Percentiles rank a stretch among this genome's conserved stretches.
These are phyloP conservation scores for Mugil cephalus DNA, from an alignment of 2,113 vertebrate genomes.

Conservation along the genomic window DNA sequence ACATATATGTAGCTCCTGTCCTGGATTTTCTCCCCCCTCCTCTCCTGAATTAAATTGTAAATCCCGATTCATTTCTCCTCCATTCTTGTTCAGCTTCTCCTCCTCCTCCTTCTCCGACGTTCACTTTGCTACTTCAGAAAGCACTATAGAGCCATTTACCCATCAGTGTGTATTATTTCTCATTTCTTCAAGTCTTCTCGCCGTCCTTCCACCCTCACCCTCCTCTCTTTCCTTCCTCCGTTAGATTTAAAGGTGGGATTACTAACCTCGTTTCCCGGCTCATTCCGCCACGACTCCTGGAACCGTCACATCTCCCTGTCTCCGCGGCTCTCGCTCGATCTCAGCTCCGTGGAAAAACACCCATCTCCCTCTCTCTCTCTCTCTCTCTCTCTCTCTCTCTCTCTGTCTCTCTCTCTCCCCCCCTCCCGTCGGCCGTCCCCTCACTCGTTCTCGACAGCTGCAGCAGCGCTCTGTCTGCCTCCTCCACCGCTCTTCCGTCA, in stretches of 20 bases:
- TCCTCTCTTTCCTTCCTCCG: neutral
- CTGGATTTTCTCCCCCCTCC: neutral
- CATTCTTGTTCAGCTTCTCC: too few relatives aligned
- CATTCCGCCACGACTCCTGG: constrained; percentile 62
- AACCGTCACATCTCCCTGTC: constrained; percentile 67
- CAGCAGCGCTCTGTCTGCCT: constrained; percentile 76
- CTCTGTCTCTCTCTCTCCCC: constrained; percentile 44
- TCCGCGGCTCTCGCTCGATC: constrained; percentile 54
- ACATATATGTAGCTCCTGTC: constrained; percentile 19
- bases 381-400: constrained; percentile 32
- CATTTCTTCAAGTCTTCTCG: constrained; percentile 12
- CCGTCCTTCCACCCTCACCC: constrained; percentile 25
- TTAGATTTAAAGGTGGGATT: constrained; percentile 59
- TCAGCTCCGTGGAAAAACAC: constrained; percentile 77
- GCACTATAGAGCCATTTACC: constrained; percentile 14
- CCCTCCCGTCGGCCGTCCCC: constrained; percentile 48
- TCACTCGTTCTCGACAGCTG: constrained; percentile 76
- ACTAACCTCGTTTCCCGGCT: constrained; percentile 77
- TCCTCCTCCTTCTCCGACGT: neutral
- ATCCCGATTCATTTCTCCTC: neutral
- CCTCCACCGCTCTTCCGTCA: constrained; percentile 72
- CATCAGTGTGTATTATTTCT: too few relatives aligned
- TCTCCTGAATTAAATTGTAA: constrained; percentile 1
- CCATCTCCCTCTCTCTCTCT: constrained; percentile 57
- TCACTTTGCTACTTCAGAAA: constrained; percentile 54